Evolutionary conservation across 2,797 vertebrate genomes (phyloP).

Genomic region (Dallia pectoralis): DNA sequence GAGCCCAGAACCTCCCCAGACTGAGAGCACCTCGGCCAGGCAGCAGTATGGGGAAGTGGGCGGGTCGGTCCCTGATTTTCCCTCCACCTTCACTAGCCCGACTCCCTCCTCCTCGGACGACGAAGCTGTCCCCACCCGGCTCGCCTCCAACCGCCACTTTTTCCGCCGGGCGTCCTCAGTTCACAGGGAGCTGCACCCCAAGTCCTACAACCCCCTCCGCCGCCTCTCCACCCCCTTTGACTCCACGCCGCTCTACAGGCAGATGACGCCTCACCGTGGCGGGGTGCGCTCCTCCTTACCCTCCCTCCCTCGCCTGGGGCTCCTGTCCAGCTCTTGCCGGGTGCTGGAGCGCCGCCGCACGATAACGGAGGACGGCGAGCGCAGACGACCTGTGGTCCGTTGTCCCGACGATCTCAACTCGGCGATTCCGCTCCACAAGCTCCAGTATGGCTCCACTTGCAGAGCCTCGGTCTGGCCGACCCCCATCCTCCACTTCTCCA

Average conservation of each 20-base stretch:
- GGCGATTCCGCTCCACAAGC: conserved; percentile 53
- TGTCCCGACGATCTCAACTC: conserved; percentile 28
- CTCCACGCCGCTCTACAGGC: conserved; percentile 50
- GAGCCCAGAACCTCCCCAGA: conserved; percentile 16
- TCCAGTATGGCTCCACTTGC: conserved; percentile 58
- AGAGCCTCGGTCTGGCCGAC: conserved; percentile 33
- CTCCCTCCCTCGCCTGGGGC: conserved; percentile 61
- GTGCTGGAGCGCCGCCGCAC: conserved; percentile 68
- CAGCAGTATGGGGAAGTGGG: conserved; percentile 63
- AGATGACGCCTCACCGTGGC: conserved; percentile 35
- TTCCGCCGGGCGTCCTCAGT: conserved; percentile 31
- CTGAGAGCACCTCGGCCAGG: conserved; percentile 30
- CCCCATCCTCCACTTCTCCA: conserved; percentile 71
- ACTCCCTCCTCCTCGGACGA: conserved; percentile 45
- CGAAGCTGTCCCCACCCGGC: conserved; percentile 28
- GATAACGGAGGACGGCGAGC: conserved; percentile 61
- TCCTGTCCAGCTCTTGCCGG: conserved; percentile 62
- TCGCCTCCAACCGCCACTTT: conserved; percentile 22
- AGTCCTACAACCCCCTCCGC: conserved; percentile 61
- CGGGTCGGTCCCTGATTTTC: conserved; percentile 61
- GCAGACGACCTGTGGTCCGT: conserved; percentile 38
- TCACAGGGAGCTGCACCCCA: conserved; percentile 46
- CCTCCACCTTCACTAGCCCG: conserved; percentile 56
- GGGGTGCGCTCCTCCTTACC: conserved; percentile 61
- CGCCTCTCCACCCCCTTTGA: conserved; percentile 57